These are phyloP conservation scores for Lontra canadensis DNA, from an alignment of 2,113 vertebrate species.

Conservation along the genomic window DNA sequence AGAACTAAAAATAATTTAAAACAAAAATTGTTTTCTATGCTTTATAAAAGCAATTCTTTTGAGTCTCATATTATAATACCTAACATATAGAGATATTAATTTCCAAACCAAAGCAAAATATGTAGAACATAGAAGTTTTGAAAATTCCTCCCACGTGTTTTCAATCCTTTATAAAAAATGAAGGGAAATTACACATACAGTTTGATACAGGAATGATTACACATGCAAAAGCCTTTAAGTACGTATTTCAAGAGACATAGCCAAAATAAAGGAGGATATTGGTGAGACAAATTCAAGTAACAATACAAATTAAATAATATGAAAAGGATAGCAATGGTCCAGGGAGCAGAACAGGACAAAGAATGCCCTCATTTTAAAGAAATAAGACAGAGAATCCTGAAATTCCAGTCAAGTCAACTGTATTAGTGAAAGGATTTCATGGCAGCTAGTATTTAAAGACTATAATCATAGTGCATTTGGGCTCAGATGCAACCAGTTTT, in stretches of 20 bases:
- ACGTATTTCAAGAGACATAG: not conserved
- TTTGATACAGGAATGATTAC: not conserved
- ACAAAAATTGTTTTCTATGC: not conserved
- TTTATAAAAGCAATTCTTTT: slow-evolving; percentile 36
- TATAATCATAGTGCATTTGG: not conserved
- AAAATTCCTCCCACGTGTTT: not conserved
- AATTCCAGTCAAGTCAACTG: not conserved
- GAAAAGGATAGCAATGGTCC: not conserved
- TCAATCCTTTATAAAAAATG: not conserved
- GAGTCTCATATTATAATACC: not conserved
- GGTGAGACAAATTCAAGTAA: not conserved
- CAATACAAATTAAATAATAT: not conserved
- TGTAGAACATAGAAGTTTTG: not conserved
- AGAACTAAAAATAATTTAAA: not conserved
- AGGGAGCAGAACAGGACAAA: not conserved
- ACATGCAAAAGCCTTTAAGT: not conserved
- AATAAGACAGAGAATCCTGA: not conserved
- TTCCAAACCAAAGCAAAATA: slow-evolving; percentile 46
- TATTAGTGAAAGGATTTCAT: not conserved
- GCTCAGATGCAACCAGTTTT: not conserved
- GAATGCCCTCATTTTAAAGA: not conserved
- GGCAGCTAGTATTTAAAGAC: not conserved
- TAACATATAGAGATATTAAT: not conserved
- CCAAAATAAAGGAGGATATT: not conserved
- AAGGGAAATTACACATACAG: not conserved